Base-by-base conservation (phyloP, 2,797 vertebrate species). In the Glossophaga mutica region DNA sequence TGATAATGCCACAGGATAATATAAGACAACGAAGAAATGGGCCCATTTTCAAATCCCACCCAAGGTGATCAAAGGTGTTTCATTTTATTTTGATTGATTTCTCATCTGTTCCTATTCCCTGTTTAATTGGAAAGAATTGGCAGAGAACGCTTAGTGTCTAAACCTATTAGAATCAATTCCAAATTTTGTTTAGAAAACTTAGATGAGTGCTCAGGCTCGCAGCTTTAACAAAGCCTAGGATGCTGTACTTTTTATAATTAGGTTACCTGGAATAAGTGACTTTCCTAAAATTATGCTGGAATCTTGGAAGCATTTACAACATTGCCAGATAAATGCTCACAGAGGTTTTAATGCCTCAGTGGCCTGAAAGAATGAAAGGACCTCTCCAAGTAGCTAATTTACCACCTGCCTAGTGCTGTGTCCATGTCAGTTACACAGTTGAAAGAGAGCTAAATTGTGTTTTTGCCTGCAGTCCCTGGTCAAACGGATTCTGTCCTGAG, bases 31-130 rank as follows among this genome's bases (percentile, higher is more conserved):
- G 91, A 95, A 96, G 78, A 91, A 97, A 67, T 62, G 50, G 70
- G 90, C 70, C 44, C 48, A 84, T 94, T 92, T 46, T 96, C 82
- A 96, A 89, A 96, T 94, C 78, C 94, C 85, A 92, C 92, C 95
- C 46, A 85, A 94, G 78, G 90, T 96, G 92, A 96, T 94, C 82
- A 96, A 96, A 97, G 94, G 74, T 94, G 82, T 96, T 96, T 91
- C 77, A 90, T 94, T 96, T 85, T 96, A 94, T 96, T 96, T 95
- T 97, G 95, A 94, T 91, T 95, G 37, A 96, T 96, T 92, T 94
- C 71, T 96, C 84, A 77, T 94, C 90, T 96, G 82, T 95, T 97
- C 65, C 76, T 94, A 88, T 74, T 90, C 82, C 90, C 70, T 82
- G 50, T 94, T 93, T 96, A 95, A 96, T 95, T 95, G 94, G 86